A percentile compares a stretch with the other conserved stretches of the same genome.
Conservation (phyloP, 1,140 invertebrate species). For the Drosophila leontia region DNA sequence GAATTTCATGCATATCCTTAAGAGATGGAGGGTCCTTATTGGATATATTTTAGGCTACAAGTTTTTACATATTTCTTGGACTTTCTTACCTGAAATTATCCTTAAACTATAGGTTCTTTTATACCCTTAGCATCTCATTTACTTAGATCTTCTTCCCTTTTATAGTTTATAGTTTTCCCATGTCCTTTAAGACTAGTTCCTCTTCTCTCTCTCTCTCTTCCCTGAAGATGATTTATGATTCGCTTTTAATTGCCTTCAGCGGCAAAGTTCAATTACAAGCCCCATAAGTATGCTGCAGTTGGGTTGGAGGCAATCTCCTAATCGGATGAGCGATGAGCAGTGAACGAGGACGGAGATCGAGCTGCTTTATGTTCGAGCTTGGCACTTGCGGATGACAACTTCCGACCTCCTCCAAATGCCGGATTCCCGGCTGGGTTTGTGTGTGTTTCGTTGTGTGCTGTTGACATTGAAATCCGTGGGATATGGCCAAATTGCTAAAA, state of each 20-base stretch:
- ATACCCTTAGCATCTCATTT: background rate
- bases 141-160: background rate
- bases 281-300: constrained; percentile 11
- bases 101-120: background rate
- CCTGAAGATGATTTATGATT: constrained; percentile 1
- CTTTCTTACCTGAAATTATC: background rate
- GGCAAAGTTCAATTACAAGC: constrained; percentile 18
- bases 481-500: constrained; percentile 67
- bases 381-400: constrained; percentile 56
- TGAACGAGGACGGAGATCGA: constrained; percentile 17
- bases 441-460: constrained; percentile 45
- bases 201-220: background rate
- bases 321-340: constrained; percentile 35
- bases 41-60: background rate
- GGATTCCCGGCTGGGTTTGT: constrained; percentile 16
- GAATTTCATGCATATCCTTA: background rate
- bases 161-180: background rate
- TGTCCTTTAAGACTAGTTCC: background rate
- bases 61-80: too few species aligned
- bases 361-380: constrained; percentile 47
- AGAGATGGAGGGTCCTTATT: background rate
- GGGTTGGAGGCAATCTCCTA: constrained; percentile 6
- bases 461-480: constrained; percentile 76
- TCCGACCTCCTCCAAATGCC: constrained; percentile 25
- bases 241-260: constrained; percentile 10